Evolutionary conservation across 2,797 vertebrate species (phyloP), one percentile per base, ranked within the genome.

Genomic region (Ambastaia sidthimunki): DNA sequence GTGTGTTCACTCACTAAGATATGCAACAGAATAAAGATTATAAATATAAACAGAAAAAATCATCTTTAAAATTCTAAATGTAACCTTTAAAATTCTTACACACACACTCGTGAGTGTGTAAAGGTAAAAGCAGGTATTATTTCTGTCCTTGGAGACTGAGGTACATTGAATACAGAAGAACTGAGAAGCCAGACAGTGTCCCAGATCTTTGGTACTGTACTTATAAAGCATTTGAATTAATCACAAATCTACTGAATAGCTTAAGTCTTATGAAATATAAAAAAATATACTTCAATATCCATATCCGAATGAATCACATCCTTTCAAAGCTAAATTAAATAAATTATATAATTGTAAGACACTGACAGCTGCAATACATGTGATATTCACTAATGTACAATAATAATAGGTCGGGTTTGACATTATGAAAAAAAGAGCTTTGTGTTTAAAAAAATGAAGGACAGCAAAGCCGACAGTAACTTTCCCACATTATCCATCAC

Each of bases 181-280:
- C 60, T 60, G 37, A 23, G 52, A 55, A 34, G 18, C 18, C 48
- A 57, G 31, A 72, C 11, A 57, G 7, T 59, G 54, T 15, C 71
- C 34, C 54, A 72, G 19, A 57, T 59, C 19, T 44, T 21, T 57
- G 21, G 55, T 12, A 44, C 13, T 57, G 55, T 23, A 57, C 37
- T 57, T 44, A 44, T 44, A 10, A 44, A 10, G 65, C 37, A 59
- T 73, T 37, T 73, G 7, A 25, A 60, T 60, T 60, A 60, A 73
- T 73, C 37, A 73, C 55, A 60, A 60, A 55, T 12, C 70, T 72
- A 57, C 28, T 16, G 31, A 41, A 57, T 21, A 72, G 52, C n/a
- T 34, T 5, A 73, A n/a, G 19, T 60, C 37, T 47, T 60, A 60
- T 60, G 37, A 60, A 73, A 73, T 47, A 47, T 60, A 21, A 25